Evolutionary conservation across 1,140 invertebrate genomes (phyloP).

Genomic region (Atta texana): DNA sequence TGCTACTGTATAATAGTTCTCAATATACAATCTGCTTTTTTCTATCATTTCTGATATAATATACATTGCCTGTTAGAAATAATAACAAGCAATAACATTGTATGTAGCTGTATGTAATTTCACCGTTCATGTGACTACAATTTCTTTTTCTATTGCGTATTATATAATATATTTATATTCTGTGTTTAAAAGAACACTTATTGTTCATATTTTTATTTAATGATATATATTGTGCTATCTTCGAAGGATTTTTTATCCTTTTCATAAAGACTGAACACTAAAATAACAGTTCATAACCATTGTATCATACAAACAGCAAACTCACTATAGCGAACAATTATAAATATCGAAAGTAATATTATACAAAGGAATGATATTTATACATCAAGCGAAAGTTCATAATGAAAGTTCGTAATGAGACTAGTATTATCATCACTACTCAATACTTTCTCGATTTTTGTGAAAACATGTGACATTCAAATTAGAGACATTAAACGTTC

Average conservation of each 20-base stretch:
- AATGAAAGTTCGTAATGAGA: neutral
- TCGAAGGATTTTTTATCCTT: conserved; percentile 1
- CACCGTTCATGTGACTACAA: neutral
- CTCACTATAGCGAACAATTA: conserved; percentile 26
- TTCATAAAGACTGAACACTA: neutral
- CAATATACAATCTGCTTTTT: neutral
- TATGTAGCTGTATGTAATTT: neutral
- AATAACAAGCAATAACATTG: neutral
- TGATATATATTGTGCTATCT: neutral
- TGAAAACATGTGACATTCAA: conserved; percentile 13
- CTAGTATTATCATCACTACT: conserved; percentile 47
- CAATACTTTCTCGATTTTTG: neutral
- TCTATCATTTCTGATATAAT: neutral
- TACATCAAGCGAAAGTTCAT: conserved; percentile 20
- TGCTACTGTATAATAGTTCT: neutral
- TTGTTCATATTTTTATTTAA: conserved; percentile 11
- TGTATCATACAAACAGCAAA: conserved; percentile 43
- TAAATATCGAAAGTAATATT: conserved; percentile 46
- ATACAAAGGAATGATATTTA: conserved; percentile 54
- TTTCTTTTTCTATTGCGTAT: neutral
- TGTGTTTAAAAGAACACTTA: conserved; percentile 20
- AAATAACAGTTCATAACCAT: neutral
- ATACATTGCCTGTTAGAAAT: conserved; percentile 22
- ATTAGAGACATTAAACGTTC: neutral
- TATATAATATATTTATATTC: neutral